Evolutionary conservation across 2,797 vertebrate species (phyloP).

Genomic region (Mus caroli): DNA sequence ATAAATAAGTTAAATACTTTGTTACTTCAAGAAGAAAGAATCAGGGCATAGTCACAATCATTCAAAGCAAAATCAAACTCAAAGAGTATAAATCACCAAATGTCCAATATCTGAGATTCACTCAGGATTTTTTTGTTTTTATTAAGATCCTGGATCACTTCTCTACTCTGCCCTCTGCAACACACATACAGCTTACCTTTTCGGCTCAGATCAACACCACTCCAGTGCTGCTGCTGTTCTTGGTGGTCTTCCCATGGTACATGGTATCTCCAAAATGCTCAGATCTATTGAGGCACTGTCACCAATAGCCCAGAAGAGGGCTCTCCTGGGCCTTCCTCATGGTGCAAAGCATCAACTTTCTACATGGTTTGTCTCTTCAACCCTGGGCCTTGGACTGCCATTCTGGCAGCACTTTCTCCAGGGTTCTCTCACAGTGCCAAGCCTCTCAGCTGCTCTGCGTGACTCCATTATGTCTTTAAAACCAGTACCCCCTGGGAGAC

Average conservation of each 20-base stretch:
- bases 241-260: background rate
- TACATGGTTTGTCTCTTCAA: background rate
- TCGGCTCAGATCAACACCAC: background rate
- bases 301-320: background rate
- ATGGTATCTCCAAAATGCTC: background rate
- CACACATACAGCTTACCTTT: background rate
- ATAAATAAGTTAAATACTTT: background rate
- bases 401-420: background rate
- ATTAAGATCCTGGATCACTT: background rate
- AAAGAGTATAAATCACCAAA: background rate
- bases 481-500: background rate
- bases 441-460: background rate
- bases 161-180: background rate
- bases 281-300: background rate
- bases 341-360: background rate
- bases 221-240: background rate
- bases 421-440: background rate
- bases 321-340: background rate
- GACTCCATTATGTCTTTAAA: background rate
- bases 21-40: background rate
- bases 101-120: background rate
- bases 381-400: background rate
- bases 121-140: background rate
- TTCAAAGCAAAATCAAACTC: background rate
- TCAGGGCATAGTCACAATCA: background rate